Evolutionary conservation across 2,113 vertebrate species (phyloP).

Genomic region (Prunella himalayana): DNA sequence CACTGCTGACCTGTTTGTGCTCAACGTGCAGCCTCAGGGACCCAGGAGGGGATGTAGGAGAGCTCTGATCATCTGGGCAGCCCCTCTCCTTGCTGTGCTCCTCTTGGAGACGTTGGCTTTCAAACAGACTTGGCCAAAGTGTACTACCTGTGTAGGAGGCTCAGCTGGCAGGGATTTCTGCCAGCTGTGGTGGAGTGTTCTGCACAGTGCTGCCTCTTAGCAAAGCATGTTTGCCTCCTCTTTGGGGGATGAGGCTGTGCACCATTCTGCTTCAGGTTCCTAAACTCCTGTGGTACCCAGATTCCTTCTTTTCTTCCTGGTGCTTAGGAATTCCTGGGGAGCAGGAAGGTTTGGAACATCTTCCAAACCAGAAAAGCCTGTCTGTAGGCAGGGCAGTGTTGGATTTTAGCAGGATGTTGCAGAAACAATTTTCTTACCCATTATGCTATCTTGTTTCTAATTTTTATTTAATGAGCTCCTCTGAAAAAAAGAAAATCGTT

Average conservation of each 20-base stretch:
- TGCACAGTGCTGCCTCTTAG: not conserved
- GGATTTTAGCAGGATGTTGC: conserved; percentile 23
- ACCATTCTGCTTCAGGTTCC: not conserved
- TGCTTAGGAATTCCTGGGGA: not conserved
- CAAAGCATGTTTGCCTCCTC: not conserved
- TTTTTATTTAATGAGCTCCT: conserved; percentile 71
- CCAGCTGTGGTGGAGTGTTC: not conserved
- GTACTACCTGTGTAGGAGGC: not conserved
- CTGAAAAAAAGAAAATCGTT: conserved; percentile 72
- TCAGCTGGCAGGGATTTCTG: not conserved
- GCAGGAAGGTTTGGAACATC: not conserved
- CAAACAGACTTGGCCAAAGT: not conserved
- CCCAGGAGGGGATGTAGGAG: not conserved
- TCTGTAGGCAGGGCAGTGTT: not conserved
- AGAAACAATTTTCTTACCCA: conserved; percentile 53
- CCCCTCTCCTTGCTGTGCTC: not conserved
- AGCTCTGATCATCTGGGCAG: not conserved
- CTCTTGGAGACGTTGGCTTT: not conserved
- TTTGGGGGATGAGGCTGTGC: not conserved
- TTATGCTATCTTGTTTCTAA: conserved; percentile 66
- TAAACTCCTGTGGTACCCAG: not conserved
- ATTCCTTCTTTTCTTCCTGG: not conserved
- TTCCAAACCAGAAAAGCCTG: not conserved
- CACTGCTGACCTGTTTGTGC: not conserved
- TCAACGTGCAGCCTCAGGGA: not conserved